Conservation (phyloP, 2,797 vertebrate species). For the Coccyzus lansbergi region DNA sequence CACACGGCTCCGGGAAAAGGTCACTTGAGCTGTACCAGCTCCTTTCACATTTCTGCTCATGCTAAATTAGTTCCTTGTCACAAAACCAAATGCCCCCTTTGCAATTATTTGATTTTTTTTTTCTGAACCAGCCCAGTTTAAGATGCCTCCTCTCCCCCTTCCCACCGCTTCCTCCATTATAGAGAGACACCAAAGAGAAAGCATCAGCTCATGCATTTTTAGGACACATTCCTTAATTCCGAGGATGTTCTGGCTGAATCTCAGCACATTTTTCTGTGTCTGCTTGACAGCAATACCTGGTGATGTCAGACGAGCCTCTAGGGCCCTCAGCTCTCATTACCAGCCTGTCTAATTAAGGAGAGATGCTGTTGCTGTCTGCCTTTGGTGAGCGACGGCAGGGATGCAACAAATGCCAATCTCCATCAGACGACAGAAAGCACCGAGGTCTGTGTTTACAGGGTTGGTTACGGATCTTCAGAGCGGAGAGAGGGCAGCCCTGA, state of each 20-base stretch:
- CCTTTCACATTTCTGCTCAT: constrained; percentile 40
- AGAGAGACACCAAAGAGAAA: background rate
- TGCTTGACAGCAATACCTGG: constrained; percentile 60
- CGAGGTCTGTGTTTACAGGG: background rate
- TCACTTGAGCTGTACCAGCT: constrained; percentile 37
- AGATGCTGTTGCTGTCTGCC: constrained; percentile 29
- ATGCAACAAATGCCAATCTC: background rate
- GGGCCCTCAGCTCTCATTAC: constrained; percentile 56
- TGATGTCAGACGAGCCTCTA: constrained; percentile 59
- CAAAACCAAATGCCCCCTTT: background rate
- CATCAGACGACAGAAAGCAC: background rate
- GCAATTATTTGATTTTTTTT: background rate
- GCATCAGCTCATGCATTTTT: background rate
- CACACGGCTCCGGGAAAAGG: constrained; percentile 18
- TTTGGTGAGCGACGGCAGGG: background rate
- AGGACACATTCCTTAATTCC: constrained; percentile 9
- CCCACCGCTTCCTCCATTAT: background rate
- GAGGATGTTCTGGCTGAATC: background rate
- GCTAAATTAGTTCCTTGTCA: constrained; percentile 28
- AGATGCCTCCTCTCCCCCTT: background rate
- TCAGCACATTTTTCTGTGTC: constrained; percentile 6
- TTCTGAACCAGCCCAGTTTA: background rate
- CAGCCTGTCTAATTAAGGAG: constrained; percentile 57
- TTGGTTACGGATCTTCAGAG: background rate
- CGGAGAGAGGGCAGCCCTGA: background rate